Conservation (phyloP, 2,888 invertebrate genomes). For the Meganola albula region DNA sequence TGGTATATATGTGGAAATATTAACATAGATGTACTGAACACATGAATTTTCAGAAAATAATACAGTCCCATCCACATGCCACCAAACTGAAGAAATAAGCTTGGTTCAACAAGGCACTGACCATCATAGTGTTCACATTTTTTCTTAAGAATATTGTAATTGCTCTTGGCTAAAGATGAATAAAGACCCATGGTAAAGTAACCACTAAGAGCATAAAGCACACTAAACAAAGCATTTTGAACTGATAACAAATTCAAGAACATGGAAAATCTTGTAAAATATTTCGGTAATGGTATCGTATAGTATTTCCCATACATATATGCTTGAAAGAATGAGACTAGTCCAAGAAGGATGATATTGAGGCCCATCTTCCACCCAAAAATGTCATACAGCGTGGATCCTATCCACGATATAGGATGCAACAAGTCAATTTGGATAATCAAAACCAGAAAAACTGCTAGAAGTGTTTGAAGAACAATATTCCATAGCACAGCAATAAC, state of each 20-base stretch:
- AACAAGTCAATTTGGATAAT: constrained; percentile 80
- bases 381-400: constrained; percentile 76
- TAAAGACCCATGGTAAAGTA: constrained; percentile 83
- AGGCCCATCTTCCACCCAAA: constrained; percentile 81
- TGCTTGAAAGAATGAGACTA: constrained; percentile 83
- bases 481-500: constrained; percentile 79
- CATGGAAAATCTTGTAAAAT: constrained; percentile 82
- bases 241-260: constrained; percentile 79
- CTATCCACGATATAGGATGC: constrained; percentile 82
- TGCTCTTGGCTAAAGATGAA: constrained; percentile 79
- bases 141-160: constrained; percentile 73
- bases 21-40: constrained; percentile 74
- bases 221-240: constrained; percentile 75
- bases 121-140: constrained; percentile 63
- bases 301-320: constrained; percentile 84
- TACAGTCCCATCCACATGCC: constrained; percentile 82
- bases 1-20: constrained; percentile 84
- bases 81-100: constrained; percentile 81
- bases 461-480: constrained; percentile 73
- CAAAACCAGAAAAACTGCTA: constrained; percentile 70
- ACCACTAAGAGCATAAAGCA: constrained; percentile 80
- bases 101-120: constrained; percentile 81
- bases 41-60: constrained; percentile 77
- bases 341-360: constrained; percentile 79
- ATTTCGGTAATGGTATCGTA: constrained; percentile 77